Conservation (phyloP, 2,113 vertebrate species). For the Pangasianodon gigas region DNA sequence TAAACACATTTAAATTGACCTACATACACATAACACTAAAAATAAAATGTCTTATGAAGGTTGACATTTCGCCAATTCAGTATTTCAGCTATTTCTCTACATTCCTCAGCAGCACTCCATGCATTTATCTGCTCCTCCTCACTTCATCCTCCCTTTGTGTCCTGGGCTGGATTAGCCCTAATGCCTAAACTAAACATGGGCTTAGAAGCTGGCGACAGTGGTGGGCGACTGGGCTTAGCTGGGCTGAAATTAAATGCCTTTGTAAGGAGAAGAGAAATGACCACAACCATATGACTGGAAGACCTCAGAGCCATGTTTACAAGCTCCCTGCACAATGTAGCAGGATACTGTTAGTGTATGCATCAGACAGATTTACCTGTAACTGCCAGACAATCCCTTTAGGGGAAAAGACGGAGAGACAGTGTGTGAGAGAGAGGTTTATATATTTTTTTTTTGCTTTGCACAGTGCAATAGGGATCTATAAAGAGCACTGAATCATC, state of each 20-base stretch:
- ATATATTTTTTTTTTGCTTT: background rate
- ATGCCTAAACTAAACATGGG: constrained; percentile 75
- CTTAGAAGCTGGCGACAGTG: constrained; percentile 71
- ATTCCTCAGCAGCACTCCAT: constrained; percentile 55
- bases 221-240: constrained; percentile 62
- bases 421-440: background rate
- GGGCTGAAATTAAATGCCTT: constrained; percentile 65
- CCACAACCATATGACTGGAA: constrained; percentile 30
- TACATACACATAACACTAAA: background rate
- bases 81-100: constrained; percentile 44
- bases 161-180: constrained; percentile 66
- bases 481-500: background rate
- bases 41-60: background rate
- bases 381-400: constrained; percentile 27
- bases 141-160: constrained; percentile 17
- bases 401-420: background rate
- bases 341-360: constrained; percentile 17
- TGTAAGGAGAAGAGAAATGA: constrained; percentile 63
- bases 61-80: background rate
- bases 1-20: background rate
- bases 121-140: constrained; percentile 37
- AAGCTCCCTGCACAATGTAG: constrained; percentile 14
- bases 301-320: constrained; percentile 48
- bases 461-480: background rate
- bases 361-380: constrained; percentile 28